Conservation (phyloP, 2,797 vertebrate species). For the Scleropages formosus region DNA sequence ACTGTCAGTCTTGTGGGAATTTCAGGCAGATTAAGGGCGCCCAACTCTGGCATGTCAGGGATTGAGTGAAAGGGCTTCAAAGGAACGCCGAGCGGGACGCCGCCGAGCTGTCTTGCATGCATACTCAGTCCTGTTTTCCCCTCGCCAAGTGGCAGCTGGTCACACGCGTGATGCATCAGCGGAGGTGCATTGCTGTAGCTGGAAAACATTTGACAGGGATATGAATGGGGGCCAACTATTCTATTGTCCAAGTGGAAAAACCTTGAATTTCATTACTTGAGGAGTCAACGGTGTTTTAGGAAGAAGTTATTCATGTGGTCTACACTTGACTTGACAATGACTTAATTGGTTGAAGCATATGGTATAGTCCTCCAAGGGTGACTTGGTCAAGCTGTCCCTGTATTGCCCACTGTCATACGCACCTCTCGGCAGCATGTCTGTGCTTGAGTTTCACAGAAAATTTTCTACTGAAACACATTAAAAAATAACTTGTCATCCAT, state of each 20-base stretch:
- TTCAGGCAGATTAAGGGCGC: conserved; percentile 10
- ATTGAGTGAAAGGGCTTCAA: conserved; percentile 21
- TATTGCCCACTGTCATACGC: conserved; percentile 7
- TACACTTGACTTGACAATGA: conserved; percentile 1
- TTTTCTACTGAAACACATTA: not conserved
- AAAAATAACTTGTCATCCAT: not conserved
- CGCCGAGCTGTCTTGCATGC: conserved; percentile 41
- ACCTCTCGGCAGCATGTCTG: not conserved
- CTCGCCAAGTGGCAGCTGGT: not conserved
- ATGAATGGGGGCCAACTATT: too few relatives aligned
- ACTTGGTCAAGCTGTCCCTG: not conserved
- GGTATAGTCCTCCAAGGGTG: conserved; percentile 32
- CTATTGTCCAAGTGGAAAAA: not conserved
- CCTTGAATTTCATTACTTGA: not conserved
- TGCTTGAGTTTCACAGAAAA: too few relatives aligned
- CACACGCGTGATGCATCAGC: not conserved
- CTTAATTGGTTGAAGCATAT: conserved; percentile 36
- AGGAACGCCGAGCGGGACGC: conserved; percentile 37
- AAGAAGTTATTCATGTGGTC: not conserved
- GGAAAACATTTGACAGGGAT: not conserved
- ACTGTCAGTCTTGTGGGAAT: conserved; percentile 4
- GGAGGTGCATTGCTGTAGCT: not conserved
- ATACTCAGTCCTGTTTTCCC: conserved; percentile 10
- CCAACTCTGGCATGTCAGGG: not conserved
- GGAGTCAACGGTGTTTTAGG: not conserved